Base-by-base conservation (phyloP, 1,140 invertebrate genomes). In the Aplysia californica region DNA sequence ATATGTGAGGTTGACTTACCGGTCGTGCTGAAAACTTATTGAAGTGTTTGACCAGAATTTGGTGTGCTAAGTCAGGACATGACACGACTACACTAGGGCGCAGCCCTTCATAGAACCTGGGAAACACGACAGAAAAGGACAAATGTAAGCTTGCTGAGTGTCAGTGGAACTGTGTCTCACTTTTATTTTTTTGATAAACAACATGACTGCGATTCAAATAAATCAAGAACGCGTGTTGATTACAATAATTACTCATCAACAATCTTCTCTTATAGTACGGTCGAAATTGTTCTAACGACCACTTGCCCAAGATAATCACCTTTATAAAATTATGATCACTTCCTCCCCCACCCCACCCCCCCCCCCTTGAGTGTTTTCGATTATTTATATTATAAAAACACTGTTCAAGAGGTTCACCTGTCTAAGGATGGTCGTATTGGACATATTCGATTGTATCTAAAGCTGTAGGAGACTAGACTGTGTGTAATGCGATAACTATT, bases 51-150 rank as follows among this genome's bases (percentile, higher is more conserved):
- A 70, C 68, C 41, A 70, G 29, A 31, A 70, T 39, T 56, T 70
- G 31, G 36, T 70, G 26, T 2, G 68, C 68, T 33, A 70, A 10
- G 38, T 56, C 21, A 56, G 68, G 68, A 56, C 68, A 70, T 23
- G 39, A 70, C 21, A 70, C 50, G 21, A 70, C 68, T 21, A 70
- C 68, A 58, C 68, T 70, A 35, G 68, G 68, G 33, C 68, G 55
- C 26, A 70, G 29, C 4, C 68, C 68, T 56, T 70, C 68, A 23
- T 70, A 70, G 58, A 70, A 70, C 23, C 68, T 70, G 68, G 66
- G 1, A 26, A 39, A 35, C 33, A 50, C 35, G 33, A 36, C 3
- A 66, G 1, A 38, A 66, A 66, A 35, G 5, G 26, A 39, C 3
- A 23, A 2, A 5, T 2, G 3, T 4, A 2, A 36, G 2, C 20